These are phyloP conservation scores for Nyctibius bracteatus DNA, from an alignment of 2,113 vertebrate species.

Conservation along the genomic window DNA sequence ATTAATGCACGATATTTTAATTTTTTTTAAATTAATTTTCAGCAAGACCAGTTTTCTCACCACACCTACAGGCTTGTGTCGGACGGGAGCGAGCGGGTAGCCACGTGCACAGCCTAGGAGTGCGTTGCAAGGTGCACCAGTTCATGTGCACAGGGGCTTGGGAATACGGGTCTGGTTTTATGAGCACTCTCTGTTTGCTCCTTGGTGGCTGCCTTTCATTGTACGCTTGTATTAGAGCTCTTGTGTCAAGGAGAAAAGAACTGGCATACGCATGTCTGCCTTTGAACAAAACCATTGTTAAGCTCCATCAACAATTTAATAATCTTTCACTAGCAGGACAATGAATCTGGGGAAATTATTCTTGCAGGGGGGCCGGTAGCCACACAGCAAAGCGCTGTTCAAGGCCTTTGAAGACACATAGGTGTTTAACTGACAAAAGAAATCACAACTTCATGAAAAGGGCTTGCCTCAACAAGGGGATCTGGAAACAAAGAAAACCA, in stretches of 20 bases:
- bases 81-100: fast-evolving
- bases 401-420: conserved; percentile 12
- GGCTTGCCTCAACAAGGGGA: neutral
- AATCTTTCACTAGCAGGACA: conserved; percentile 42
- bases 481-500: neutral
- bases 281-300: conserved; percentile 52
- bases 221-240: neutral
- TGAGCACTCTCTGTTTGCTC: neutral
- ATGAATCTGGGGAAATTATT: conserved; percentile 24
- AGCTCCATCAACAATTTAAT: conserved; percentile 60
- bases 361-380: neutral
- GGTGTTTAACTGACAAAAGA: conserved; percentile 40
- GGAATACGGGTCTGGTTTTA: neutral
- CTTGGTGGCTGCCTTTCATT: conserved; percentile 33
- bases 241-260: conserved; percentile 56
- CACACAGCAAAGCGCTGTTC: neutral
- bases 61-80: neutral
- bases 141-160: neutral
- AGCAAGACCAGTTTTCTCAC: neutral
- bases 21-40: neutral
- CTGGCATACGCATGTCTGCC: conserved; percentile 4
- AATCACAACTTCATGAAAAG: conserved; percentile 13
- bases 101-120: fast-evolving
- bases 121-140: neutral
- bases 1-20: fast-evolving